These are phyloP conservation scores for Myxocyprinus asiaticus DNA, from an alignment of 2,113 vertebrate genomes.

Conservation along the genomic window DNA sequence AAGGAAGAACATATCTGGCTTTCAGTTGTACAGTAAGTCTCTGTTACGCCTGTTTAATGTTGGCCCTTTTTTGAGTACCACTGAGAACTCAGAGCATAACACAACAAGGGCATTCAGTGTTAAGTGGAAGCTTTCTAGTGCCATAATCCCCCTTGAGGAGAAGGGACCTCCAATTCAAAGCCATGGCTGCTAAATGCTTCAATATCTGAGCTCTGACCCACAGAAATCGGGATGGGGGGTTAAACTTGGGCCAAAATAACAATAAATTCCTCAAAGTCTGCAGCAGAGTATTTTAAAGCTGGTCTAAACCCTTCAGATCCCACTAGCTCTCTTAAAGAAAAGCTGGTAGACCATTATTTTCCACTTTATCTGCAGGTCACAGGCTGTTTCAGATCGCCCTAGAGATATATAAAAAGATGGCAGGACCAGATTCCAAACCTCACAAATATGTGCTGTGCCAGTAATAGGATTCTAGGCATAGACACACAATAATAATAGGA, in stretches of 20 bases:
- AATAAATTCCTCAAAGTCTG: conserved; percentile 67
- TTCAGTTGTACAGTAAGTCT: background rate
- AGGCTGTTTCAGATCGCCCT: conserved; percentile 46
- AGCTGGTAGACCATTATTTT: conserved; percentile 58
- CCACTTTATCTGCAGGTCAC: conserved; percentile 59
- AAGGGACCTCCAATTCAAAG: conserved; percentile 43
- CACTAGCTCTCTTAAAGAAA: conserved; percentile 61
- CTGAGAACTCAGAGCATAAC: background rate
- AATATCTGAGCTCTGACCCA: conserved; percentile 64
- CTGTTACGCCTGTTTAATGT: background rate
- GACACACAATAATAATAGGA: conserved; percentile 3
- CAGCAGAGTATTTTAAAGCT: conserved; percentile 65
- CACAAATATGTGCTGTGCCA: conserved; percentile 20
- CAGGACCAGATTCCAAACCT: conserved; percentile 19
- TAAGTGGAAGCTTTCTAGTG: conserved; percentile 57
- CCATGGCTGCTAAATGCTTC: conserved; percentile 51
- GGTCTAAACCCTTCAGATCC: conserved; percentile 63
- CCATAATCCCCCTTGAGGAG: conserved; percentile 65
- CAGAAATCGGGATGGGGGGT: conserved; percentile 44
- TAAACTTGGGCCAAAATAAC: conserved; percentile 62
- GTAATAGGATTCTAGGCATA: conserved; percentile 36
- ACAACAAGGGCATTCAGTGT: conserved; percentile 44
- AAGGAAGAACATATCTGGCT: background rate
- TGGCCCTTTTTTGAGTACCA: conserved; percentile 16
- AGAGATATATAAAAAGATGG: conserved; percentile 44